phyloP scores from a whole-genome alignment of 2,888 invertebrate genomes.

The Myopa testacea region DNA sequence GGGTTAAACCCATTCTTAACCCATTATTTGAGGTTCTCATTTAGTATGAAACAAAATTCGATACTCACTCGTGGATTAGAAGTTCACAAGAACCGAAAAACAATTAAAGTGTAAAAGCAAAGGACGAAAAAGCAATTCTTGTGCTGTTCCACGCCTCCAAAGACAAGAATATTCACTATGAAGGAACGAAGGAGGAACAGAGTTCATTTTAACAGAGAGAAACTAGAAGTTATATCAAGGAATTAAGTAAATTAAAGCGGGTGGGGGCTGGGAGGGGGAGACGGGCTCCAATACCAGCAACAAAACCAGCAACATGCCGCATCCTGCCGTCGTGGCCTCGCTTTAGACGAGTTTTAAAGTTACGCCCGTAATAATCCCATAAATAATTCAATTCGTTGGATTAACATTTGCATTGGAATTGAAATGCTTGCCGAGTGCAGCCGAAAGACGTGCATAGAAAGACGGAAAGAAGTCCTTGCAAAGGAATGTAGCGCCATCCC shows the following conservation, averaged over 20 bases:
- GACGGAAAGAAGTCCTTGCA: neutral
- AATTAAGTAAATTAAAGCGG: constrained; percentile 2
- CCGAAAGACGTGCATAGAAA: neutral
- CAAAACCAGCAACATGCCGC: neutral
- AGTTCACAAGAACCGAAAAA: no score
- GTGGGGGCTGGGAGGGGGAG: neutral
- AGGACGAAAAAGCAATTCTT: no score
- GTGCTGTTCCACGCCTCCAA: no score
- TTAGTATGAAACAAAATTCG: no score
- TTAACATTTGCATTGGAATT: constrained; percentile 34
- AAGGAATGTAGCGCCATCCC: no score
- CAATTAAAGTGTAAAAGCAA: no score
- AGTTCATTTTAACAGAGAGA: neutral
- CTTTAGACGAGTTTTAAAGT: neutral
- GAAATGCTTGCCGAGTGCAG: constrained; percentile 17
- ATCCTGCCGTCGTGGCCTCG: neutral
- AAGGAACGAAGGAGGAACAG: neutral
- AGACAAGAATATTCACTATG: neutral
- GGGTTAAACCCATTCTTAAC: no score
- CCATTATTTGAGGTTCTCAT: no score
- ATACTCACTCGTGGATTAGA: no score
- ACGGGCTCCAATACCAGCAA: no score
- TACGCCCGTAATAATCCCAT: constrained; percentile 27
- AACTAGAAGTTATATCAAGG: constrained; percentile 11
- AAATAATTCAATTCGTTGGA: constrained; percentile 35